Conservation (phyloP, 1,140 invertebrate genomes). For the Papilio aristodemus region DNA sequence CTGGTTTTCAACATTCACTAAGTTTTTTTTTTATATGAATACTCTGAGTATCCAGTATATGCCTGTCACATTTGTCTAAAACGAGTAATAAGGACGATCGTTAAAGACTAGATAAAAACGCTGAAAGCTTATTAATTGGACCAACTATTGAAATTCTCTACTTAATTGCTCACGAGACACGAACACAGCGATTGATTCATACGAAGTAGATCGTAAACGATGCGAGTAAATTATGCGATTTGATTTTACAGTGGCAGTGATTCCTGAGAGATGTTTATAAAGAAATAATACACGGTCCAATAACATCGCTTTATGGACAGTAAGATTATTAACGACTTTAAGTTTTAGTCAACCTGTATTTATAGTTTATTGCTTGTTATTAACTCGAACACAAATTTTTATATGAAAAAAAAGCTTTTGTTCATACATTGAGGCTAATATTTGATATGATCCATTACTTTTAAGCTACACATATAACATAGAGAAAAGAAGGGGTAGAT, state of each 20-base stretch:
- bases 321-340: not conserved
- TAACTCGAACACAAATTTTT: not conserved
- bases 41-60: no score
- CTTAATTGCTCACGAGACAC: conserved; percentile 59
- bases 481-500: no score
- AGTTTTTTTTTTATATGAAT: no score
- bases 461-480: no score
- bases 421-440: no score
- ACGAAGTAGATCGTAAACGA: conserved; percentile 51
- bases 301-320: conserved; percentile 5
- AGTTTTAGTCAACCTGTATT: conserved; percentile 1
- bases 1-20: no score
- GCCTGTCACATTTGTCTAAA: no score
- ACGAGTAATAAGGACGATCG: no score
- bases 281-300: conserved; percentile 28
- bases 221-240: conserved; percentile 46
- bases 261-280: conserved; percentile 29
- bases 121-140: conserved; percentile 36
- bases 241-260: conserved; percentile 44
- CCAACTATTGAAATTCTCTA: conserved; percentile 40
- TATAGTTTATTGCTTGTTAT: not conserved
- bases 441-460: no score
- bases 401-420: not conserved
- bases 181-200: conserved; percentile 58
- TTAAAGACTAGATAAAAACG: not conserved